Percentiles rank a stretch among this genome's conserved stretches.
Evolutionary conservation across 1,140 invertebrate species (phyloP).

Genomic region (Xylocopa sonorina): DNA sequence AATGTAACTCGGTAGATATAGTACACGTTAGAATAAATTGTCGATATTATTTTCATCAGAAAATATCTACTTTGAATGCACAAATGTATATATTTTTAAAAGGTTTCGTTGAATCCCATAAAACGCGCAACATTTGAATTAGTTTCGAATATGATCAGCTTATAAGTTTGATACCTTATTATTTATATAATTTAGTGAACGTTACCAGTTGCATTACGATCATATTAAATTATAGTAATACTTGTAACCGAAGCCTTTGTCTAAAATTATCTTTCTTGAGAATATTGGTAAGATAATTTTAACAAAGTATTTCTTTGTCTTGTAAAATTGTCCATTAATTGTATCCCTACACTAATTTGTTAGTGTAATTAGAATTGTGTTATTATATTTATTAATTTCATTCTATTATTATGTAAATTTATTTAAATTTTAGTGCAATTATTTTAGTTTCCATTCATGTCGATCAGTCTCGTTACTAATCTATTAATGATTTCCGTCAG

Average conservation of each 20-base stretch:
- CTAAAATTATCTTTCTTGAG: background rate
- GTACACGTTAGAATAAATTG: background rate
- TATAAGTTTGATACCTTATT: no score
- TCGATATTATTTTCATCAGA: background rate
- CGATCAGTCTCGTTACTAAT: background rate
- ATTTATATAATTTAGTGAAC: no score
- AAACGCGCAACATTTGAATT: no score
- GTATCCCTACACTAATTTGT: background rate
- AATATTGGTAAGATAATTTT: background rate
- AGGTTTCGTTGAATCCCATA: no score
- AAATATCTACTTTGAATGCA: background rate
- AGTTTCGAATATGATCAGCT: no score
- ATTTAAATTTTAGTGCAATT: background rate
- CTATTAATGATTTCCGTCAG: conserved; percentile 13
- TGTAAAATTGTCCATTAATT: background rate
- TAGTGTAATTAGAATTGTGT: background rate
- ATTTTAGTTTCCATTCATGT: background rate
- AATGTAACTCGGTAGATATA: no score
- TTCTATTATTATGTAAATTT: background rate
- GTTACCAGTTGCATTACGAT: no score
- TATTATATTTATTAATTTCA: background rate
- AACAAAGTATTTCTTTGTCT: background rate
- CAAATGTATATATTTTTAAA: no score
- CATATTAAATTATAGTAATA: background rate
- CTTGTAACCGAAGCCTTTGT: background rate